A percentile compares a stretch with the other conserved stretches of the same genome.
Conservation (phyloP, 2,888 invertebrate species). For the Meganola albula region DNA sequence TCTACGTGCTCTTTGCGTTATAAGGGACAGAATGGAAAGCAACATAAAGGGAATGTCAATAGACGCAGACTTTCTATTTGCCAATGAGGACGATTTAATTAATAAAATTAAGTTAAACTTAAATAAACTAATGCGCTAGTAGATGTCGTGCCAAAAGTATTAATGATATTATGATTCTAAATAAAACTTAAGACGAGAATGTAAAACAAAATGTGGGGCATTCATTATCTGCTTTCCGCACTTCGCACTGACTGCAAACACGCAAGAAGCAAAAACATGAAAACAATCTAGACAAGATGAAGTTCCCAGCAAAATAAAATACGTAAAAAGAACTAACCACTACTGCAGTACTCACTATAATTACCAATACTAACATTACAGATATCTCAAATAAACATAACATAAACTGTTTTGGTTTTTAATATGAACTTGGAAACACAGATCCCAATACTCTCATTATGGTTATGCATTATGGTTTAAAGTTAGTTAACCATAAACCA, state of each 20-base stretch:
- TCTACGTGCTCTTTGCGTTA: conserved; percentile 39
- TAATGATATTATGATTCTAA: conserved; percentile 9
- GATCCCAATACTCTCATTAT: too few species aligned
- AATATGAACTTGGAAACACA: too few species aligned
- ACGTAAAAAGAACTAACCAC: conserved; percentile 32
- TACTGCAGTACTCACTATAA: too few species aligned
- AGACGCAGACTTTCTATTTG: conserved; percentile 24
- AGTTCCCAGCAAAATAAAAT: conserved; percentile 39
- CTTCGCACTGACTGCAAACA: conserved; percentile 31
- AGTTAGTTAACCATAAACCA: too few species aligned
- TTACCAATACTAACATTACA: too few species aligned
- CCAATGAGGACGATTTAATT: conserved; percentile 27
- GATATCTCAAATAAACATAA: too few species aligned
- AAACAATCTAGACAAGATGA: conserved; percentile 35
- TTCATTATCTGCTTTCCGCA: conserved; percentile 29
- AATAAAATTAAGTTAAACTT: conserved; percentile 21
- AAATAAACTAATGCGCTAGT: conserved; percentile 10
- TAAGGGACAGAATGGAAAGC: conserved; percentile 51
- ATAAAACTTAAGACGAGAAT: conserved; percentile 23
- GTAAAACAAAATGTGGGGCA: conserved; percentile 25
- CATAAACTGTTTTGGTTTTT: too few species aligned
- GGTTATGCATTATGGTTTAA: too few species aligned
- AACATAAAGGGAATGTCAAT: conserved; percentile 32
- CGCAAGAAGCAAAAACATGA: conserved; percentile 40
- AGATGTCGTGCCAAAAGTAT: conserved; percentile 14